Conservation (phyloP, 2,888 invertebrate species). For the Monochamus alternatus region DNA sequence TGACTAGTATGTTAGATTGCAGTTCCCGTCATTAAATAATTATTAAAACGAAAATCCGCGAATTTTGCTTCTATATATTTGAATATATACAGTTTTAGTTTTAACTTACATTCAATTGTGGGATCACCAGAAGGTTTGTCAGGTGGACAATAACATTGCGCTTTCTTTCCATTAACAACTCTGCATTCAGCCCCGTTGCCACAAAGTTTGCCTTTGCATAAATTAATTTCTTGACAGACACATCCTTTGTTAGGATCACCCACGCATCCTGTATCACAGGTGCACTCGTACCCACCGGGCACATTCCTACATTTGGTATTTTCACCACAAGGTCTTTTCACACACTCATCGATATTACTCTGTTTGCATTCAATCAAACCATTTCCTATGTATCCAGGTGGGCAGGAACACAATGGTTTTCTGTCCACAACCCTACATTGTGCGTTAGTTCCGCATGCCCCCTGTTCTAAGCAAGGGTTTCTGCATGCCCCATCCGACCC, state of each 20-base stretch:
- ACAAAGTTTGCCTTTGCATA: constrained; percentile 86
- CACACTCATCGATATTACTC: constrained; percentile 81
- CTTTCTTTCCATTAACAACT: constrained; percentile 77
- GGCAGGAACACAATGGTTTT: constrained; percentile 84
- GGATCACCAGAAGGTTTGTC: constrained; percentile 89
- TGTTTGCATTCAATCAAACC: constrained; percentile 80
- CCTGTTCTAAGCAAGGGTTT: constrained; percentile 85
- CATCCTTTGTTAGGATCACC: constrained; percentile 89
- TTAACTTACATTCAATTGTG: constrained; percentile 85
- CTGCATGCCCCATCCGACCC: constrained; percentile 81
- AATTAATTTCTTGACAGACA: constrained; percentile 82
- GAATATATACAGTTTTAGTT: neutral
- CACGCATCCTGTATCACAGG: constrained; percentile 84
- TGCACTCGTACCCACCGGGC: constrained; percentile 83
- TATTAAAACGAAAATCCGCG: no score
- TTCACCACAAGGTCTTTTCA: constrained; percentile 87
- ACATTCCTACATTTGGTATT: constrained; percentile 88
- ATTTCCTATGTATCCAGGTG: constrained; percentile 83
- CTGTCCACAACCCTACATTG: constrained; percentile 87
- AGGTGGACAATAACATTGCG: constrained; percentile 89
- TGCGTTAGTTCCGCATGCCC: constrained; percentile 87
- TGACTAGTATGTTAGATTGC: no score
- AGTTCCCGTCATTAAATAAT: no score
- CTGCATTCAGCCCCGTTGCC: constrained; percentile 88
- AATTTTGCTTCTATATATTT: neutral